Evolutionary conservation across 1,140 invertebrate species (phyloP).

Genomic region (Cydia pomonella): DNA sequence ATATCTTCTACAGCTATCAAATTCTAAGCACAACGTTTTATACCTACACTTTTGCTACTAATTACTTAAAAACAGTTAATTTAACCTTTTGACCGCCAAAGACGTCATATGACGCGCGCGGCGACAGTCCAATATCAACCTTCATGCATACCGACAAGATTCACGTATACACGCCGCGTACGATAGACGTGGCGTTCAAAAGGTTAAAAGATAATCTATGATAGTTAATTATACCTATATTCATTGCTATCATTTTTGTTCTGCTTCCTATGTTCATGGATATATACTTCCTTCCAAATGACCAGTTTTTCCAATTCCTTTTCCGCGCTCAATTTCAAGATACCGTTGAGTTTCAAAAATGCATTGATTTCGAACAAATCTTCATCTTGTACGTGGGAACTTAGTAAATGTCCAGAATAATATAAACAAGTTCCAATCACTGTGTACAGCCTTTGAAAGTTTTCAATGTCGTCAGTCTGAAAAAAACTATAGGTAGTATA

Average conservation of each 20-base stretch:
- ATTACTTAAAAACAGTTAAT: too few species aligned
- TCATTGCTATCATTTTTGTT: conserved; percentile 59
- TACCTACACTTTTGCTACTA: too few species aligned
- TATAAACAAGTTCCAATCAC: conserved; percentile 88
- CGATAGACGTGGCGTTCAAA: too few species aligned
- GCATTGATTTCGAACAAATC: conserved; percentile 87
- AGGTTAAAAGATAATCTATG: too few species aligned
- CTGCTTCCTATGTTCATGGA: conserved; percentile 70
- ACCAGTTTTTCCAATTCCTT: conserved; percentile 86
- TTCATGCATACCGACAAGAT: too few species aligned
- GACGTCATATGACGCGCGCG: too few species aligned
- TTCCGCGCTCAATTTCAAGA: conserved; percentile 84
- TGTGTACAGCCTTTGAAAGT: conserved; percentile 88
- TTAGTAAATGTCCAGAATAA: conserved; percentile 86
- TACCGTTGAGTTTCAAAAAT: conserved; percentile 85
- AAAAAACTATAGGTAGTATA: conserved; percentile 51
- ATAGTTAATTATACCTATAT: conserved; percentile 74
- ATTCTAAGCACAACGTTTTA: too few species aligned
- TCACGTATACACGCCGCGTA: too few species aligned
- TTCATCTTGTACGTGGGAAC: conserved; percentile 86
- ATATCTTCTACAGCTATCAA: too few species aligned
- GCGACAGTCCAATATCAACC: too few species aligned
- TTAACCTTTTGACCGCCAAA: too few species aligned
- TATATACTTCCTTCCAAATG: conserved; percentile 88
- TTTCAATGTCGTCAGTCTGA: conserved; percentile 88